phyloP scores from a whole-genome alignment of 2,888 invertebrate genomes.

The Orchestes rusci region DNA sequence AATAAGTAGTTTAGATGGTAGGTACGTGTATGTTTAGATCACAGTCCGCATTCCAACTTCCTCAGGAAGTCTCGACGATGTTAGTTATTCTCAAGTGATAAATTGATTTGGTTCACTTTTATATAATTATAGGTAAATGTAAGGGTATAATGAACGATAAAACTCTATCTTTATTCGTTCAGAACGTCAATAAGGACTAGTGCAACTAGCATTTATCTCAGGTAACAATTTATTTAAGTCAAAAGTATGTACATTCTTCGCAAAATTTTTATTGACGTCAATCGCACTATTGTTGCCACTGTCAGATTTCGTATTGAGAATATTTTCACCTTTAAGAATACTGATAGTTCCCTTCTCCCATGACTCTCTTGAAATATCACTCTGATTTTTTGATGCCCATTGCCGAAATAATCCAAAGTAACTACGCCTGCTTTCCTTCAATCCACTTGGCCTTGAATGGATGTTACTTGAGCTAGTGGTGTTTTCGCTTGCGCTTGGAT shows the following conservation, averaged over 20 bases:
- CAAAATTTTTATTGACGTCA: conserved; percentile 31
- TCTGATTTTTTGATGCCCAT: conserved; percentile 28
- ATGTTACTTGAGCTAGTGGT: conserved; percentile 14
- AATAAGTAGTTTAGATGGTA: too few relatives aligned
- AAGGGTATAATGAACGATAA: too few relatives aligned
- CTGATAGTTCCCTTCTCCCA: conserved; percentile 54
- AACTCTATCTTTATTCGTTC: too few relatives aligned
- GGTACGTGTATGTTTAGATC: too few relatives aligned
- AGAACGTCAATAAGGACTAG: conserved; percentile 1
- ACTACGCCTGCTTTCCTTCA: conserved; percentile 12
- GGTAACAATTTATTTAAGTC: conserved; percentile 30
- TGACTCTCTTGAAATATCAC: conserved; percentile 7
- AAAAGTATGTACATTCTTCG: conserved; percentile 26
- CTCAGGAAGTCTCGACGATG: too few relatives aligned
- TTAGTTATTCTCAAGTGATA: too few relatives aligned
- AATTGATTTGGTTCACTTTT: too few relatives aligned
- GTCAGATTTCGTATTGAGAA: conserved; percentile 24
- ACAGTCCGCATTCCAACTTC: too few relatives aligned
- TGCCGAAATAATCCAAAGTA: conserved; percentile 31
- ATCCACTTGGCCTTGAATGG: too few relatives aligned
- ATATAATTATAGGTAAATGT: too few relatives aligned
- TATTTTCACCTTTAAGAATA: conserved; percentile 41
- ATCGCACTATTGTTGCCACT: conserved; percentile 19
- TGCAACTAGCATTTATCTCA: conserved; percentile 19
- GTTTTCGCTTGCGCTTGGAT: conserved; percentile 37